These are phyloP conservation scores for Leptura quadrifasciata DNA, from an alignment of 2,888 invertebrate genomes.

Conservation along the genomic window DNA sequence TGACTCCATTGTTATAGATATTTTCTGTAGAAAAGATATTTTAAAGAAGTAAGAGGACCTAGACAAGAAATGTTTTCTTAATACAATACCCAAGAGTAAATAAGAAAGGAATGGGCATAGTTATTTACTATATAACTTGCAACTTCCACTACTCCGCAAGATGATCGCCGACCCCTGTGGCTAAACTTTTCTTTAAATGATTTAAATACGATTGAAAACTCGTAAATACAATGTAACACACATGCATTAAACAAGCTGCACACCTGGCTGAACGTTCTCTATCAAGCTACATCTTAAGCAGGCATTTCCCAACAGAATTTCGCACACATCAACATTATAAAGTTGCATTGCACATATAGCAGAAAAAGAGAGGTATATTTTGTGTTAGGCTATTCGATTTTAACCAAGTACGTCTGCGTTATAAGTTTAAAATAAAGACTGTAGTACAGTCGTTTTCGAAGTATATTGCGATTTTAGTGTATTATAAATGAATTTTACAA, in stretches of 20 bases:
- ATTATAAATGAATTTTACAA: not conserved
- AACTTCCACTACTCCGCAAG: constrained; percentile 10
- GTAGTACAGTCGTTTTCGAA: constrained; percentile 16
- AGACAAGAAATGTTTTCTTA: not conserved
- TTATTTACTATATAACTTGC: constrained; percentile 4
- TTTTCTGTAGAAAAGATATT: no score
- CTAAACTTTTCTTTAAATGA: constrained; percentile 37
- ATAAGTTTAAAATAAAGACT: constrained; percentile 11
- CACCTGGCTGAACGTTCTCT: constrained; percentile 36
- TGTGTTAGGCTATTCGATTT: constrained; percentile 14
- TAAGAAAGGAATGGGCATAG: not conserved
- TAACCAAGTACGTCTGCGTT: constrained; percentile 12
- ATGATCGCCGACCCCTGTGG: constrained; percentile 29
- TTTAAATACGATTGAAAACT: constrained; percentile 31
- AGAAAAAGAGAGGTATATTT: constrained; percentile 8
- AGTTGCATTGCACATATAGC: not conserved
- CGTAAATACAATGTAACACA: constrained; percentile 36
- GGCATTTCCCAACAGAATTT: constrained; percentile 11
- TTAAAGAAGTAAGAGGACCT: no score
- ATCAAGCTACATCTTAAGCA: constrained; percentile 28
- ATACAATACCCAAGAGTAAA: not conserved
- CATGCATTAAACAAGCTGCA: constrained; percentile 36
- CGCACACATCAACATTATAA: constrained; percentile 14
- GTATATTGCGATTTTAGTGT: not conserved
- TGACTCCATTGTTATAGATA: no score